These are phyloP conservation scores for Bradynema listronoti DNA, from an alignment of 1,140 invertebrate species.

Conservation along the genomic window DNA sequence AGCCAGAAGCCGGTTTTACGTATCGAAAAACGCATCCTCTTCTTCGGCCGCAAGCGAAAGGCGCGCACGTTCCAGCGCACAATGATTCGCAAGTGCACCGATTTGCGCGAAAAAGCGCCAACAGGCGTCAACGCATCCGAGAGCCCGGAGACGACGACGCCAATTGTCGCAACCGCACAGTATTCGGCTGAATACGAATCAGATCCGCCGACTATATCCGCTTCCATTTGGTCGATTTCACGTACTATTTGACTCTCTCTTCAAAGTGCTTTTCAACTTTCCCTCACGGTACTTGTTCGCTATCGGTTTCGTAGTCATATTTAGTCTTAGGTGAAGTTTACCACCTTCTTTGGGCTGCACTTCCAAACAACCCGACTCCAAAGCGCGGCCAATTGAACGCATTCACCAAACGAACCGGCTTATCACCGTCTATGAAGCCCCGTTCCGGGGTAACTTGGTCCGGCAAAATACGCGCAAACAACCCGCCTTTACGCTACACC, in stretches of 20 bases:
- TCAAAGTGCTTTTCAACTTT: conserved; percentile 83
- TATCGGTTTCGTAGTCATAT: conserved; percentile 76
- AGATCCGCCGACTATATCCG: conserved; percentile 59
- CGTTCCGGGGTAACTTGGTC: too few relatives aligned
- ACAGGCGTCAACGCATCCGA: conserved; percentile 11
- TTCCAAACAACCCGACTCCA: conserved; percentile 77
- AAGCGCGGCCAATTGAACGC: too few relatives aligned
- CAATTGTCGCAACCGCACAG: background rate
- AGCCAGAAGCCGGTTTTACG: too few relatives aligned
- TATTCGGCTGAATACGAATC: conserved; percentile 31
- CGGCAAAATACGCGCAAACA: too few relatives aligned
- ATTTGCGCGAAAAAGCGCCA: conserved; percentile 31
- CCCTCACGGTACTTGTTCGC: conserved; percentile 82
- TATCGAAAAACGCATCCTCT: too few relatives aligned
- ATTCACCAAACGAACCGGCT: too few relatives aligned
- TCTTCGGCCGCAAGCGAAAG: too few relatives aligned
- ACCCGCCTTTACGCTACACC: conserved; percentile 69
- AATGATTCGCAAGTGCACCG: too few relatives aligned
- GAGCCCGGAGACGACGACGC: background rate
- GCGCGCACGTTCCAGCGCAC: too few relatives aligned
- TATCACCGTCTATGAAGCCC: too few relatives aligned
- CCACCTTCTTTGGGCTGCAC: conserved; percentile 74
- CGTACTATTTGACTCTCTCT: conserved; percentile 78
- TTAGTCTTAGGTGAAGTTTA: conserved; percentile 80
- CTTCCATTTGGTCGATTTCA: conserved; percentile 73